These are phyloP conservation scores for Syrphus vitripennis DNA, from an alignment of 2,888 invertebrate species.

Conservation along the genomic window DNA sequence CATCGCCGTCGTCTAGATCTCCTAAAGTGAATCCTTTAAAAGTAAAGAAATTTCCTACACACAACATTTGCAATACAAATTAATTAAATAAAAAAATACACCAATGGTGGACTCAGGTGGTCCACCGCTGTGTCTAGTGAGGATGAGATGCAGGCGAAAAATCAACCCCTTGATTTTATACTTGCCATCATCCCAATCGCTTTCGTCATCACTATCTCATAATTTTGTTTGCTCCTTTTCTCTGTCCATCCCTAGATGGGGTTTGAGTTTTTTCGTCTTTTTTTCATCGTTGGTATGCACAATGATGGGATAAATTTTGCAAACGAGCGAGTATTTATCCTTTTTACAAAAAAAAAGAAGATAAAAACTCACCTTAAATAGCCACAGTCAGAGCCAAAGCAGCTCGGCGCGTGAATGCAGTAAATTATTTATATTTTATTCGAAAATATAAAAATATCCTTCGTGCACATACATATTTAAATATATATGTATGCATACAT, in stretches of 20 bases:
- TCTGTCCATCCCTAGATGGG: slow-evolving; percentile 50
- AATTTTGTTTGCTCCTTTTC: slow-evolving; percentile 27
- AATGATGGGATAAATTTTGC: slow-evolving; percentile 48
- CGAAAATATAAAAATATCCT: slow-evolving; percentile 51
- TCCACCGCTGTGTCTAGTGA: slow-evolving; percentile 16
- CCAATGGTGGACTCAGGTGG: slow-evolving; percentile 18
- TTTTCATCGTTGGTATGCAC: background rate
- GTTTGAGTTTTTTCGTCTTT: slow-evolving; percentile 4
- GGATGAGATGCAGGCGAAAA: background rate
- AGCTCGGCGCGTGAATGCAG: slow-evolving; percentile 46
- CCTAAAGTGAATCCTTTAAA: slow-evolving; percentile 34
- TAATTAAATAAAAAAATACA: background rate
- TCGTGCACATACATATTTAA: background rate
- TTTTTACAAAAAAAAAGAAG: slow-evolving; percentile 32
- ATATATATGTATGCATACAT: background rate
- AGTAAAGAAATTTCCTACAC: background rate
- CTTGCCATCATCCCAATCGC: slow-evolving; percentile 52
- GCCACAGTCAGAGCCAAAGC: slow-evolving; percentile 1
- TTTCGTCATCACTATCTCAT: slow-evolving; percentile 67
- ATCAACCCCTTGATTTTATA: slow-evolving; percentile 20
- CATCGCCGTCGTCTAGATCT: background rate
- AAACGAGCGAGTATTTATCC: slow-evolving; percentile 49
- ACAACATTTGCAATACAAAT: slow-evolving; percentile 53
- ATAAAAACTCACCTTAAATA: slow-evolving; percentile 27
- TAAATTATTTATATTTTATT: slow-evolving; percentile 65